Conservation (phyloP, 2,797 vertebrate genomes). For the Chelonia mydas region DNA sequence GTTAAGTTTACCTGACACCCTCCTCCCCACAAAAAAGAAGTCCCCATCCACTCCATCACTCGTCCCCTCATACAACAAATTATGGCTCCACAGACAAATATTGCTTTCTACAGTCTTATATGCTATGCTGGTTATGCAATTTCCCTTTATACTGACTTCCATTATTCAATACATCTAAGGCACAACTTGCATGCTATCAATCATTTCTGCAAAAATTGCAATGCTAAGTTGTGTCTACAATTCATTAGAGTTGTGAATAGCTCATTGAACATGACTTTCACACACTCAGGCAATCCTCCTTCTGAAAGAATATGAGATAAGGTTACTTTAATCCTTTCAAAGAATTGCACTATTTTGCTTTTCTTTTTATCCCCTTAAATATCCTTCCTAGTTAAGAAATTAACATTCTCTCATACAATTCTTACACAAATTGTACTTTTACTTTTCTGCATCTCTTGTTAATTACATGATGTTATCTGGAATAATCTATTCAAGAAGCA, state of each 20-base stretch:
- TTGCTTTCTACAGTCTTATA: not conserved
- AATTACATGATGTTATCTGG: slow-evolving; percentile 97
- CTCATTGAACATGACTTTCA: slow-evolving; percentile 82
- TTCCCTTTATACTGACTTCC: not conserved
- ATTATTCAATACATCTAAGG: slow-evolving; percentile 27
- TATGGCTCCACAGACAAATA: not conserved
- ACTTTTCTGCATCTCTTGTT: slow-evolving; percentile 91
- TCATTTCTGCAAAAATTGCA: slow-evolving; percentile 10
- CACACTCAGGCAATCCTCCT: slow-evolving; percentile 77
- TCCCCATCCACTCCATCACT: not conserved
- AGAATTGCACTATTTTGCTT: slow-evolving; percentile 88
- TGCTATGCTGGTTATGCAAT: not conserved
- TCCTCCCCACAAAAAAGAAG: not conserved
- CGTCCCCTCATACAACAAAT: fast-evolving
- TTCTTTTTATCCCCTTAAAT: slow-evolving; percentile 91
- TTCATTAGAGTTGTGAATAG: slow-evolving; percentile 68
- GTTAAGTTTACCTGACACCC: not conserved
- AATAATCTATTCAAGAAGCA: slow-evolving; percentile 93
- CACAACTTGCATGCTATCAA: slow-evolving; percentile 32
- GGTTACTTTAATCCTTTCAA: slow-evolving; percentile 91
- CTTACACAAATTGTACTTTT: slow-evolving; percentile 89
- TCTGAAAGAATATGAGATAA: slow-evolving; percentile 88
- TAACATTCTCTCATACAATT: slow-evolving; percentile 90
- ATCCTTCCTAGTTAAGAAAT: slow-evolving; percentile 93
- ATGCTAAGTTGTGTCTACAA: slow-evolving; percentile 47